phyloP scores from a whole-genome alignment of 2,113 vertebrate genomes.

The Ptilorrhoa leucosticta region DNA sequence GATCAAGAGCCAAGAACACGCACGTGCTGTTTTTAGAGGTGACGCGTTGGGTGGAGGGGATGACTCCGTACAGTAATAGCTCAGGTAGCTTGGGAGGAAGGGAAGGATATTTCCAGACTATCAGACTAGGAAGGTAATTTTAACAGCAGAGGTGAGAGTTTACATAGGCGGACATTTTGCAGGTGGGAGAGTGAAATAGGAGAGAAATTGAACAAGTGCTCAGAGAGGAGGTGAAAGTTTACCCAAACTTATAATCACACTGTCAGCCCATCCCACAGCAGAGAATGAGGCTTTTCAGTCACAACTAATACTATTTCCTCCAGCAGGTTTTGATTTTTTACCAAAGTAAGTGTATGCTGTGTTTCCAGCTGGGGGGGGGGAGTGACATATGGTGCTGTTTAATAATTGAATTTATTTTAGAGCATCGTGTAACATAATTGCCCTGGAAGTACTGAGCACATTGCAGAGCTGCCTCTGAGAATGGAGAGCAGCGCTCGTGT shows the following conservation, averaged over 20 bases:
- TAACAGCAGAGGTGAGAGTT: neutral
- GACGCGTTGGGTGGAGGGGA: neutral
- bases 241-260: neutral
- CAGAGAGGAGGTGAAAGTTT: neutral
- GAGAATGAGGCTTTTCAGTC: neutral
- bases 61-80: neutral
- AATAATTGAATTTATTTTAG: conserved; percentile 52
- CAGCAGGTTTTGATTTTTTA: neutral
- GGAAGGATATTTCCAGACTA: neutral
- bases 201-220: neutral
- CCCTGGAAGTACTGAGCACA: neutral
- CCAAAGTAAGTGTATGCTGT: neutral
- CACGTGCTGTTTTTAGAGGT: neutral
- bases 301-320: neutral
- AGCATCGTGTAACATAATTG: conserved; percentile 4
- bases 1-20: neutral
- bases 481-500: neutral
- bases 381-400: conserved; percentile 34
- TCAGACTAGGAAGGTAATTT: neutral
- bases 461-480: neutral
- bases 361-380: conserved; percentile 34
- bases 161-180: neutral
- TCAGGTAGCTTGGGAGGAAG: neutral
- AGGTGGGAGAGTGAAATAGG: neutral
- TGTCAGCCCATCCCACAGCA: neutral